These are phyloP conservation scores for Cephalopterus ornatus DNA, from an alignment of 2,113 vertebrate species.

Conservation along the genomic window DNA sequence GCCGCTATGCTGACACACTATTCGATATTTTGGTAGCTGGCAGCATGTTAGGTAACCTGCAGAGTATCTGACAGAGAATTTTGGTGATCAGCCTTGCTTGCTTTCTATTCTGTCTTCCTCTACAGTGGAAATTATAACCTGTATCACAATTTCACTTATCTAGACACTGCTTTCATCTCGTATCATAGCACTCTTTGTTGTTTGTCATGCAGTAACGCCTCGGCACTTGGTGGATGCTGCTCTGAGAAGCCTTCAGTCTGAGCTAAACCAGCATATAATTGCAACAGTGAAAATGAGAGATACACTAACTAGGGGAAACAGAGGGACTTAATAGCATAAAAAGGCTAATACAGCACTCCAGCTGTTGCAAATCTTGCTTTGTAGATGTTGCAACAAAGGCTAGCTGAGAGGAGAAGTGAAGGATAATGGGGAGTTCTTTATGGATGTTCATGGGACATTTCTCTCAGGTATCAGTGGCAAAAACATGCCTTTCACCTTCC, in stretches of 20 bases:
- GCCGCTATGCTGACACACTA: conserved; percentile 92
- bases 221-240: neutral
- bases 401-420: neutral
- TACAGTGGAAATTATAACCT: neutral
- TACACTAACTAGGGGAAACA: neutral
- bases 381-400: neutral
- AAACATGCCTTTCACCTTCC: neutral
- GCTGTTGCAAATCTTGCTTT: neutral
- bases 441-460: neutral
- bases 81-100: neutral
- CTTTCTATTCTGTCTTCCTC: neutral
- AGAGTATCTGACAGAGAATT: neutral
- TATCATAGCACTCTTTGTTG: neutral
- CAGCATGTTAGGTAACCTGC: conserved; percentile 88
- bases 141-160: neutral
- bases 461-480: neutral
- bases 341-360: neutral
- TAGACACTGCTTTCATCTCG: neutral
- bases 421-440: neutral
- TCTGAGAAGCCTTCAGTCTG: neutral
- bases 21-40: conserved; percentile 93
- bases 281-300: neutral
- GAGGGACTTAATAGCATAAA: neutral
- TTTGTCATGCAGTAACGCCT: neutral
- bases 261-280: neutral